phyloP scores from a whole-genome alignment of 1,140 invertebrate genomes.

The Aphelenchoides fujianensis region DNA sequence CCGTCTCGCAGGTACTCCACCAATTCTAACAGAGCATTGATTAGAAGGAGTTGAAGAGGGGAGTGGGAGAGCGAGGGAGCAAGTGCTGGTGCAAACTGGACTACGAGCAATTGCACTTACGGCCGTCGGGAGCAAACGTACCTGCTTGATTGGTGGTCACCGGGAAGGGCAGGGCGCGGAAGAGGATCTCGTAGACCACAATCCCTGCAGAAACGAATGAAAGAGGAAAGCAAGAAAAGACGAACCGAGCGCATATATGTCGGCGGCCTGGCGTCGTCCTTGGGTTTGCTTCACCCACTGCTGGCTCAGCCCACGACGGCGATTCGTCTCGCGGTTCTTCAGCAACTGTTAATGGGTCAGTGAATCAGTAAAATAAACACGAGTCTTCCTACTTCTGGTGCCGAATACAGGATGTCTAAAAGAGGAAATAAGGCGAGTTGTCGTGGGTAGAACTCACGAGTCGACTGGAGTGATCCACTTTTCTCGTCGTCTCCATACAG shows the following conservation, averaged over 20 bases:
- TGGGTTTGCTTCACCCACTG: conserved; percentile 54
- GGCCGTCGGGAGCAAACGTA: conserved; percentile 6
- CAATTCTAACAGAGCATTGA: conserved; percentile 41
- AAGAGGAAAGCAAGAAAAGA: too few species aligned
- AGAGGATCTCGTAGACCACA: conserved; percentile 62
- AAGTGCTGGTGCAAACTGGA: too few species aligned
- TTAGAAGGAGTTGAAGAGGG: too few species aligned
- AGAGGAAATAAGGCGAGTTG: too few species aligned
- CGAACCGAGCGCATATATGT: conserved; percentile 58
- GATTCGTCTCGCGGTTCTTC: conserved; percentile 41
- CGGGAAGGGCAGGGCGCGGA: conserved; percentile 55
- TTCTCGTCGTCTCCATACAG: conserved; percentile 59
- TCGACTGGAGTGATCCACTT: conserved; percentile 50
- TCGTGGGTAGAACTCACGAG: conserved; percentile 10
- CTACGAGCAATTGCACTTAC: too few species aligned
- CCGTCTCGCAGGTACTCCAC: conserved; percentile 57
- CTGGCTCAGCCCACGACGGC: conserved; percentile 43
- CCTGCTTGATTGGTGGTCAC: conserved; percentile 43
- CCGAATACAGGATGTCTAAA: too few species aligned
- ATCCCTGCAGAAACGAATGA: conserved; percentile 42
- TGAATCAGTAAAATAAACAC: too few species aligned
- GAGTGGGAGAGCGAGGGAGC: too few species aligned
- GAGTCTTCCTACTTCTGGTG: too few species aligned
- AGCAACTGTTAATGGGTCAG: too few species aligned
- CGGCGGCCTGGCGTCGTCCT: conserved; percentile 48